Evolutionary conservation across 2,888 invertebrate genomes (phyloP).

Genomic region (Ceraclea dissimilis): DNA sequence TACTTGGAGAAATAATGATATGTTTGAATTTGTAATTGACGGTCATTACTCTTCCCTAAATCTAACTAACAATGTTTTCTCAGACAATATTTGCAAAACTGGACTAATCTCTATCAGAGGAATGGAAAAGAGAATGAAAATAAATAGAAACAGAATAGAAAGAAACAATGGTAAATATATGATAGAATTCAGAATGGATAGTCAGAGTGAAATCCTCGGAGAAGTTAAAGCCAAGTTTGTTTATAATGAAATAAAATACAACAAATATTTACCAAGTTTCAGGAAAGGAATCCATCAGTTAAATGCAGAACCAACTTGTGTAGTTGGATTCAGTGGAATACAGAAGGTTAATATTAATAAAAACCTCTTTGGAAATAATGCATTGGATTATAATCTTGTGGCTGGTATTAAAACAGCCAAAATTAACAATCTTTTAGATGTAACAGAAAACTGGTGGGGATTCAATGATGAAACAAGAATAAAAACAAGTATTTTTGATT

Average conservation of each 20-base stretch:
- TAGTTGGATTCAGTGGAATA: constrained; percentile 87
- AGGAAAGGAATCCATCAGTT: constrained; percentile 28
- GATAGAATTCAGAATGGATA: constrained; percentile 81
- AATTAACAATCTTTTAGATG: constrained; percentile 79
- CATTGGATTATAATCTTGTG: constrained; percentile 80
- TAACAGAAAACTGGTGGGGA: constrained; percentile 97
- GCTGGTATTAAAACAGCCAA: constrained; percentile 88
- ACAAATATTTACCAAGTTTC: constrained; percentile 45
- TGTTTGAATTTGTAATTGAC: constrained; percentile 77
- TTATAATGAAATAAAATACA: constrained; percentile 69
- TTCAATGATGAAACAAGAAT: constrained; percentile 66
- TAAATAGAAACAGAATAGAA: constrained; percentile 72
- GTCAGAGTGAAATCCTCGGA: constrained; percentile 88
- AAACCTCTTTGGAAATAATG: constrained; percentile 81
- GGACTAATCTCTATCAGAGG: constrained; percentile 78
- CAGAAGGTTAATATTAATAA: constrained; percentile 87
- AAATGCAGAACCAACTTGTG: constrained; percentile 62
- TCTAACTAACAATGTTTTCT: constrained; percentile 76
- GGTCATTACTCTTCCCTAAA: constrained; percentile 92
- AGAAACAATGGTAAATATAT: constrained; percentile 76
- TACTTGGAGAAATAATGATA: constrained; percentile 77
- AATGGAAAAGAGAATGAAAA: constrained; percentile 92
- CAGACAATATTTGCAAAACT: constrained; percentile 73
- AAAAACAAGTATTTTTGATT: constrained; percentile 84
- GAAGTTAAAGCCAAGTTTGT: constrained; percentile 72